These are phyloP conservation scores for Zoanthus solanderi DNA, from an alignment of 92 coral and sea anemone species.

Conservation along the genomic window DNA sequence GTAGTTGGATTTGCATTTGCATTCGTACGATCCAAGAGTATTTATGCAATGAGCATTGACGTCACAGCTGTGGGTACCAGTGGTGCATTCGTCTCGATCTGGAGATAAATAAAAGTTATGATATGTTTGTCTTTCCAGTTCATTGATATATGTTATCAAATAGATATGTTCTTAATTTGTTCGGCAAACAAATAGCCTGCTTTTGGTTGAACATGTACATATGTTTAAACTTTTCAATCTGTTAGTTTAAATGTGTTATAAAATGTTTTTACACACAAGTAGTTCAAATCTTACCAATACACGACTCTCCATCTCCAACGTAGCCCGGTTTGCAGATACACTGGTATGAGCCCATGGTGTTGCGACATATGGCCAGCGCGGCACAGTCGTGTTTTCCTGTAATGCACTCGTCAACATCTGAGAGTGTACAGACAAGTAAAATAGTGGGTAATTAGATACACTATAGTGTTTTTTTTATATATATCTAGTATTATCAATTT, in stretches of 20 bases:
- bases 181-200: no score
- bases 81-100: slow-evolving; percentile 37
- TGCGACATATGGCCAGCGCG: slow-evolving; percentile 4
- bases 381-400: not conserved
- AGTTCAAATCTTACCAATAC: not conserved
- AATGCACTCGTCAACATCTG: slow-evolving; percentile 5
- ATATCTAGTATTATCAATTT: no score
- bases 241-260: not conserved
- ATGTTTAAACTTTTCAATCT: not conserved
- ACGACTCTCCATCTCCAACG: not conserved
- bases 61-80: slow-evolving; percentile 28
- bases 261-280: not conserved
- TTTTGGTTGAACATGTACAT: no score
- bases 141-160: not conserved
- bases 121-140: not conserved
- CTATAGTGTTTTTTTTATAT: no score
- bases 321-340: slow-evolving; percentile 6
- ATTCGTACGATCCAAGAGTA: slow-evolving; percentile 7
- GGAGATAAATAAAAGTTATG: not conserved
- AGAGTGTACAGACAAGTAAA: not conserved
- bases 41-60: slow-evolving; percentile 22
- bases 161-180: no score
- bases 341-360: slow-evolving; percentile 1
- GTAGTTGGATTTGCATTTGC: slow-evolving; percentile 14
- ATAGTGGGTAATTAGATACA: not conserved